Evolutionary conservation across 2,797 vertebrate species (phyloP).

Genomic region (Sebastolobus alascanus): DNA sequence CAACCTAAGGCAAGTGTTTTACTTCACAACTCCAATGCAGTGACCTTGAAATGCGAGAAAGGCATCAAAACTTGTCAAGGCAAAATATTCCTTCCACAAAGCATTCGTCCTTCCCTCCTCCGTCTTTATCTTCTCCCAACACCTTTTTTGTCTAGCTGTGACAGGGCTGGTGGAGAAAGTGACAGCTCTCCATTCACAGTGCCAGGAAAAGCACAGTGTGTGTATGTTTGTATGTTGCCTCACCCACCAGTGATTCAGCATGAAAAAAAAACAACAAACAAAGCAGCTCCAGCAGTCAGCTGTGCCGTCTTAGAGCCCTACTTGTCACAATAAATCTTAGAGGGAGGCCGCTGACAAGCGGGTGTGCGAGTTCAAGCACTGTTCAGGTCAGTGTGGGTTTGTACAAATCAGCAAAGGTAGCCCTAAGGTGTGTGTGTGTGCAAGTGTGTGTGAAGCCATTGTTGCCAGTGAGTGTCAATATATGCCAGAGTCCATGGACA

Average conservation of each 20-base stretch:
- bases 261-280: conserved; percentile 22
- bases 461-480: conserved; percentile 55
- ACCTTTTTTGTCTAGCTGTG: conserved; percentile 28
- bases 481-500: conserved; percentile 37
- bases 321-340: conserved; percentile 56
- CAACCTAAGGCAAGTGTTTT: conserved; percentile 15
- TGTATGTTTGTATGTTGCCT: conserved; percentile 38
- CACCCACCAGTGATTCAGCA: conserved; percentile 25
- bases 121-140: conserved; percentile 36
- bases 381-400: conserved; percentile 35
- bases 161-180: conserved; percentile 33
- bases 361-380: conserved; percentile 24
- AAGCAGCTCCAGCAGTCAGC: conserved; percentile 36
- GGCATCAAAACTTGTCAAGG: conserved; percentile 33
- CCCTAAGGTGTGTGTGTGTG: conserved; percentile 10
- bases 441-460: conserved; percentile 17
- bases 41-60: conserved; percentile 60
- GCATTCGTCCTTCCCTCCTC: conserved; percentile 26
- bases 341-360: conserved; percentile 37
- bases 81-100: conserved; percentile 46
- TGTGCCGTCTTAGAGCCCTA: conserved; percentile 31
- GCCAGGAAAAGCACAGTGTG: conserved; percentile 31
- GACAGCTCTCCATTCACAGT: conserved; percentile 46
- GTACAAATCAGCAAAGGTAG: conserved; percentile 28
- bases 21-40: conserved; percentile 22